Conservation (phyloP, 2,113 vertebrate genomes). For the Dasyornis broadbenti region DNA sequence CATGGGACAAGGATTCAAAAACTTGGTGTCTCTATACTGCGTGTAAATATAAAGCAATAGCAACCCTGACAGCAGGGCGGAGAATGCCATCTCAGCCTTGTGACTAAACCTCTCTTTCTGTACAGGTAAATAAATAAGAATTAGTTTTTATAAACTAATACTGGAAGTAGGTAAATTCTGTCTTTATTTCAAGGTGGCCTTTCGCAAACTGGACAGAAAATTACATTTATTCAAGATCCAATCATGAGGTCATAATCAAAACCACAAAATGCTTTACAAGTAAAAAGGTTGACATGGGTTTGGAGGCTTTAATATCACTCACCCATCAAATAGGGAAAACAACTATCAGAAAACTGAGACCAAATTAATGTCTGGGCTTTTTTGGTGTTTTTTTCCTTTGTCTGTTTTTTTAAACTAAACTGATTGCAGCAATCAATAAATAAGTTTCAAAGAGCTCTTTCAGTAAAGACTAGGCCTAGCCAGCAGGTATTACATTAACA, state of each 20-base stretch:
- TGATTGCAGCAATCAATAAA: constrained; percentile 26
- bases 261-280: not conserved
- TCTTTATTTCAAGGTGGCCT: not conserved
- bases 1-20: not conserved
- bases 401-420: not conserved
- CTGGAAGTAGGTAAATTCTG: not conserved
- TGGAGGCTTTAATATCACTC: not conserved
- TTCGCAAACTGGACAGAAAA: not conserved
- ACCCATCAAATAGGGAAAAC: not conserved
- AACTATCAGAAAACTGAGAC: not conserved
- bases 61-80: not conserved
- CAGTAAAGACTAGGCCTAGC: not conserved
- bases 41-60: not conserved
- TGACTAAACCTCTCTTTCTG: not conserved
- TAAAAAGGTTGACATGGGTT: not conserved
- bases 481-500: constrained; percentile 47
- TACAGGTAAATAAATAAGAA: not conserved
- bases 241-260: not conserved
- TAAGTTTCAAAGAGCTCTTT: constrained; percentile 43
- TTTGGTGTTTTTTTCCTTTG: not conserved
- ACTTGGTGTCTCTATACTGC: not conserved
- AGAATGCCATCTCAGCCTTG: not conserved
- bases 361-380: not conserved
- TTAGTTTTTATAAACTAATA: not conserved
- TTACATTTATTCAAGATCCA: not conserved